Base-by-base conservation (phyloP, 2,888 invertebrate genomes). In the Calameuta pallipes region DNA sequence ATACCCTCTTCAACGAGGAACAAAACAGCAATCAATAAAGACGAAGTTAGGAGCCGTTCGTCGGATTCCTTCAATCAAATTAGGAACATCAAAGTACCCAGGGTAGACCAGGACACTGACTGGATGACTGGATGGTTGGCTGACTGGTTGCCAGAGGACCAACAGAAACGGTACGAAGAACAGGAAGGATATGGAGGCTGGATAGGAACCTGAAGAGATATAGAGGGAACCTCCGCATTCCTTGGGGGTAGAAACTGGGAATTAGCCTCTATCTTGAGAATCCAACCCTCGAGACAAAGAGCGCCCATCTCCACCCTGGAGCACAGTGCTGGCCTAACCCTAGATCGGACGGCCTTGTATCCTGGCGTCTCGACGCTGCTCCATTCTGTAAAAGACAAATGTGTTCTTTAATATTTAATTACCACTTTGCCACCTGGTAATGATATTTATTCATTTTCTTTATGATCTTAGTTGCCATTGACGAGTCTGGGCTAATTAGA, bases 21-120 rank as follows among this genome's bases (percentile, higher is more conserved):
- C 87, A 88, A 88, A 89, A 89, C 88, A 89, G 89, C 89, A 91
- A 91, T 91, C 91, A 89, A 91, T 90, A 90, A 89, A 87, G 88
- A 86, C 88, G 86, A 89, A 88, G 89, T 89, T 89, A 86, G 86
- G 84, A 90, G 86, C 86, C 87, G 88, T 88, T 89, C 88, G 86
- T 84, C 84, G 89, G 89, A 91, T 91, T 91, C 90, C 88, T 91
- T 91, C 91, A 91, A 91, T 91, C 90, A 91, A 91, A 91, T 91
- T 91, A 91, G 90, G 88, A 88, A 91, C 91, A 91, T 91, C 91
- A 91, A 91, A 91, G 91, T 89, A 87, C 83, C 87, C 86, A 85
- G 80, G 75, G 86, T 84, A 88, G 84, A 83, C 87, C 87, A 85
- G 75, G 78, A 82, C 73, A 41, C 80, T 82, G 86, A 81, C 85